Base-by-base conservation (phyloP, 1,140 invertebrate genomes). In the Drosophila insularis region DNA sequence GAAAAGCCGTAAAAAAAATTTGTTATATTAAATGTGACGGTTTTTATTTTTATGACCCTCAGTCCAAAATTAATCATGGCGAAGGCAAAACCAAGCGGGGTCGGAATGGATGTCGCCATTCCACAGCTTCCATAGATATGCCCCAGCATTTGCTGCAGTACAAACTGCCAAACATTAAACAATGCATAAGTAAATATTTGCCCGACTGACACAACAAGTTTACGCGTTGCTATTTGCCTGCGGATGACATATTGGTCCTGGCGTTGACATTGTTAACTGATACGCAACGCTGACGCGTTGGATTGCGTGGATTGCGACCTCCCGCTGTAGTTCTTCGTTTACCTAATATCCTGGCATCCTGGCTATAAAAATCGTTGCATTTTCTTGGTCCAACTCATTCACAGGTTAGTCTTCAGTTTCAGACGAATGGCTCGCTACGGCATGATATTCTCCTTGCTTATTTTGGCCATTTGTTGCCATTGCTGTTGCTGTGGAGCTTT, bases 131-230 rank as follows among this genome's bases (percentile, higher is more conserved):
- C 10, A 37, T 37, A 13, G 35, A 11, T 11, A 19, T 10, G 8
- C 10, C 14, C 17, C 27, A 27, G 27, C 27, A 27, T 50, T 10
- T 55, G 60, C 13, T 46, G 43, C 58, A 75, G 72, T 65, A 75
- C 63, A 65, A 27, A 27, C 60, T 81, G 61, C 55, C 84, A 68
- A 80, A 70, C 76, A 89, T 87, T 89, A 87, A 87, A 89, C 85
- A 74, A 59, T 87, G 80, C 89, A 85, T 84, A 89, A 85, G 67
- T 84, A 81, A 90, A 89, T 90, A 85, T 89, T 89, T 56, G 78
- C 66, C 39, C 21, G 43, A 63, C 14, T 66, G 60, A 60, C 66
- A 74, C 74, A 56, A 60, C 60, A 74, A 74, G 50, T 35, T 21
- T 17, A 60, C 67, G 59, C 54, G 64, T 50, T 68, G 63, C 62